Base-by-base conservation (phyloP, 2,797 vertebrate genomes). In the Sphaeramia orbicularis region DNA sequence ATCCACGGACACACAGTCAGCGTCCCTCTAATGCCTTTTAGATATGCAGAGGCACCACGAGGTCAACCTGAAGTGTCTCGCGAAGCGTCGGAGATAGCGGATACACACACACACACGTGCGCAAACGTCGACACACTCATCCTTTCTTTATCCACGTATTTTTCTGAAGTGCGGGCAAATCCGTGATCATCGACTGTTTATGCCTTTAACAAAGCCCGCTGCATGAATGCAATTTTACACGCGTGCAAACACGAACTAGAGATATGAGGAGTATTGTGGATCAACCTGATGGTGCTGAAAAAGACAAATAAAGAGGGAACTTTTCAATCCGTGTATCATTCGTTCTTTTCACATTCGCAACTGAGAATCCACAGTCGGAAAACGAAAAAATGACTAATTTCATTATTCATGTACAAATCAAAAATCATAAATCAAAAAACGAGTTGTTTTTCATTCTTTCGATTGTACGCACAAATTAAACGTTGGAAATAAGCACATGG, bases 151-250 rank as follows among this genome's bases (percentile, higher is more conserved):
- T 81, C 74, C 73, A 4, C 12, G 42, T 71, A 75, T 84, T 87
- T 66, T 80, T 37, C 84, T 91, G 27, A 86, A 91, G 88, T 87
- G 85, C 65, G 9, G 74, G 65, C 56, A 84, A 90, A 91, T 90
- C 82, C 90, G 89, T 92, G 91, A 78, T 69, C 77, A 69, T 74
- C 49, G 21, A 55, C 86, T 81, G 76, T 89, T 91, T 86, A 88
- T 81, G 89, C 90, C 83, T 91, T 85, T 88, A 86, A 76, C 80
- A 60, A 73, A 74, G 82, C 72, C 66, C 1, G 60, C 51, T 6
- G 50, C 76, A 19, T 60, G 65, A 71, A 64, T 43, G 59, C 40
- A 41, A 87, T 86, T 87, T 86, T 64, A 76, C 83, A 81, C 58
- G 10, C 67, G 0, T 3, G 30, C 53, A 61, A 36, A 75, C 48